Base-by-base conservation (phyloP, 2,113 vertebrate species). In the Paedocypris sp. region DNA sequence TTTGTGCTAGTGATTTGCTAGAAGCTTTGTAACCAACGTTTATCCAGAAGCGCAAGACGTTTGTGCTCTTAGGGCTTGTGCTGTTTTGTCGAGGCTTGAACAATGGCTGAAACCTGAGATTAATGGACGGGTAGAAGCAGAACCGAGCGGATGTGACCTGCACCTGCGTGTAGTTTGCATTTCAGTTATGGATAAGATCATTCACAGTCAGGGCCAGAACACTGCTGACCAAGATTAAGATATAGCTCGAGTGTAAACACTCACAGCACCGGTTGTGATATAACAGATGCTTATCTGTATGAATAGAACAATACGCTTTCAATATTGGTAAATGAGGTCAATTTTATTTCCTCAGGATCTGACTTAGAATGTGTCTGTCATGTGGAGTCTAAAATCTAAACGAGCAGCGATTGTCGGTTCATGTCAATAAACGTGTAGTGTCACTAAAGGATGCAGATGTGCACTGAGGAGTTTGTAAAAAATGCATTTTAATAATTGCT, bases 191-290 rank as follows among this genome's bases (percentile, higher is more conserved):
- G 19, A 53, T 25, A 33, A 22, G 18, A 51, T 35, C 29, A 33
- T 33, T 32, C 29, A 35, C n/a, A 31, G 32, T 16, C 32, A 25
- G 50, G 32, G 19, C 32, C 18, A 41, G 36, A 56, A 16, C 23
- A 23, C 36, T 31, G 28, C 16, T 57, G 25, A 57, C 53, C 43
- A 11, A 31, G 38, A 57, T 57, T 43, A 54, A 8, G 35, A 54
- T 54, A 26, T 39, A 54, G 35, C 13, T 12, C 9, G n/a, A 12
- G 22, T 54, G 5, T 12, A 49, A 31, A 49, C 28, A 18, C 25
- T 18, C 15, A 15, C 12, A 11, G 10, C 19, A 49, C 26, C 28
- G 13, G 26, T 31, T 49, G 46, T 49, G 46, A 49, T 31, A n/a
- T 49, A 11, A 11, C 26, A n/a, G n/a, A 12, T 1, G 9, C 18